Base-by-base conservation (phyloP, 2,888 invertebrate species). In the Diploptera punctata region DNA sequence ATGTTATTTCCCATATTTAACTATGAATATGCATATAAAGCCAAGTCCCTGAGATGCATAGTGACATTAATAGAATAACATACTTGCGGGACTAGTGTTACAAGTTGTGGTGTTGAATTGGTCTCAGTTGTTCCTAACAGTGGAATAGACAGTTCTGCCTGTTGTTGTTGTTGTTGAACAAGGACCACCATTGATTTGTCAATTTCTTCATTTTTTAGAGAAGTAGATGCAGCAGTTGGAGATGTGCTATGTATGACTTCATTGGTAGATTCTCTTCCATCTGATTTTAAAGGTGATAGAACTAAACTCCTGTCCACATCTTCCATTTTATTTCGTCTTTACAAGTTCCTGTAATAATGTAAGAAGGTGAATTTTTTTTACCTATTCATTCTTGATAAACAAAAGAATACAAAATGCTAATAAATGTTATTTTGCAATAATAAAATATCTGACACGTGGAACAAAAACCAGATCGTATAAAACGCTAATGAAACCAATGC, bases 1-100 rank as follows among this genome's bases (percentile, higher is more conserved):
- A n/a, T n/a, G n/a, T n/a, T n/a, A n/a, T n/a, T n/a, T n/a, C n/a
- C n/a, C n/a, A n/a, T n/a, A n/a, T n/a, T n/a, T n/a, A n/a, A n/a
- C n/a, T n/a, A n/a, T n/a, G n/a, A n/a, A n/a, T n/a, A n/a, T n/a
- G n/a, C n/a, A n/a, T n/a, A n/a, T n/a, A n/a, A n/a, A n/a, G n/a
- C n/a, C n/a, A n/a, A n/a, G n/a, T n/a, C n/a, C n/a, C n/a, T n/a
- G n/a, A n/a, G n/a, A n/a, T n/a, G n/a, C n/a, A n/a, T n/a, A n/a
- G n/a, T n/a, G n/a, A n/a, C n/a, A n/a, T n/a, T n/a, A n/a, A n/a
- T n/a, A n/a, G n/a, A n/a, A n/a, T n/a, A n/a, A n/a, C 26, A 18
- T 38, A 61, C 33, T 29, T 65, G 44, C 29, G 44, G 65, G 13
- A 65, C 47, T 47, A 65, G 47, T 18, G 65, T 47, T 16, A 47